phyloP scores from a whole-genome alignment of 1,140 invertebrate genomes.

The Aphis craccivora region DNA sequence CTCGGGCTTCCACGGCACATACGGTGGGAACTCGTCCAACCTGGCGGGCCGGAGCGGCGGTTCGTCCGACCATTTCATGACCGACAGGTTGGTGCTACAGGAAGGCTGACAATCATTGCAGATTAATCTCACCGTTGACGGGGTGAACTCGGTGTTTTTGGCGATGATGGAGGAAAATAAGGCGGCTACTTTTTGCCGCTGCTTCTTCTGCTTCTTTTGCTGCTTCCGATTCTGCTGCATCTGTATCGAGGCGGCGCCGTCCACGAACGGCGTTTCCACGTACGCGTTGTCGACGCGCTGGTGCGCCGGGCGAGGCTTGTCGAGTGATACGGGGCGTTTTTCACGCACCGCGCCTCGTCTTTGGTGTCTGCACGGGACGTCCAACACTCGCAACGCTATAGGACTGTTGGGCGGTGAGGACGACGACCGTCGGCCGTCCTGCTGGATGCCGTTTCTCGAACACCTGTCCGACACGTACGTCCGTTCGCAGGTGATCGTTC shows the following conservation, averaged over 20 bases:
- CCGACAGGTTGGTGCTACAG: not conserved
- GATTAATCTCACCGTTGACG: too few relatives aligned
- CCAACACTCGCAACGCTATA: not conserved
- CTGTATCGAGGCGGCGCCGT: not conserved
- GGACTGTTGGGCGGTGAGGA: not conserved
- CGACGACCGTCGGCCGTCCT: not conserved
- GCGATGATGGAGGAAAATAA: too few relatives aligned
- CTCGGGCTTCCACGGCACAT: slow-evolving; percentile 23
- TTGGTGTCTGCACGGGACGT: not conserved
- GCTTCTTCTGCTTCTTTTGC: too few relatives aligned
- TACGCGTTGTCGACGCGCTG: not conserved
- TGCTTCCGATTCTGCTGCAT: not conserved
- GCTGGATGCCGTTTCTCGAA: not conserved
- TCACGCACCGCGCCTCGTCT: not conserved
- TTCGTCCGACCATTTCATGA: not conserved
- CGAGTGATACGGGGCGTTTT: not conserved
- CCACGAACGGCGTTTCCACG: not conserved
- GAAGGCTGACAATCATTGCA: too few relatives aligned
- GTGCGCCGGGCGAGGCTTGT: not conserved
- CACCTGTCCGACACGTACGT: not conserved
- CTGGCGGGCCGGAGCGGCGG: too few relatives aligned
- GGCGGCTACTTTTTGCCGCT: too few relatives aligned
- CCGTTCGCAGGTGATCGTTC: not conserved
- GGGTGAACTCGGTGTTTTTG: too few relatives aligned
- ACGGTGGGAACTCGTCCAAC: not conserved